Base-by-base conservation (phyloP, 2,113 vertebrate species). In the Eulemur rufifrons region DNA sequence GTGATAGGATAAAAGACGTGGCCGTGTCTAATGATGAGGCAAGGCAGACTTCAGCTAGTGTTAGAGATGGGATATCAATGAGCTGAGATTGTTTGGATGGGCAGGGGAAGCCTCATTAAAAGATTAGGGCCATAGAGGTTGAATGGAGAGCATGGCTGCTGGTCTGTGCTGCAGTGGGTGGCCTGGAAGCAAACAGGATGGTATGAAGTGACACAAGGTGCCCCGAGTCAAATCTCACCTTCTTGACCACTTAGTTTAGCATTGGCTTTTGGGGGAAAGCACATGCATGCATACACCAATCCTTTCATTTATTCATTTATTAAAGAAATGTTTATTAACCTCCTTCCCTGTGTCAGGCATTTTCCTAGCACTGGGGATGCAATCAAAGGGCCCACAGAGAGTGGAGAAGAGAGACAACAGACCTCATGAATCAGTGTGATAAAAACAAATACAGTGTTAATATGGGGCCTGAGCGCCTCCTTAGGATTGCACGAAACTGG, bases 341-440 rank as follows among this genome's bases (percentile, higher is more conserved):
- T 88, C 27, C 45, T 82, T 42, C 8, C 25, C 18, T 14, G 6
- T 64, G 68, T 54, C 11, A 52, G 80, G 32, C 20, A 68, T 77
- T 82, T 94, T 42, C 20, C 21, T 76, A 92, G 50, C 2, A 14
- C 34, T 66, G 42, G 12, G 18, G 42, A 92, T 85, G 8, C 29
- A 66, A 64, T 18, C 37, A 82, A 91, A 83, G 50, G 39, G 29
- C 37, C 32, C 56, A n/a, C 0, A 32, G 66, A 80, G 50, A 45
- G 37, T 64, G 15, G 14, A 93, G 34, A 94, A 85, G 80, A 76
- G 52, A 81, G 9, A 54, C 42, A 45, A 18, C n/a, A 88, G 84
- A 59, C 14, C 14, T 63, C 10, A 25, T 29, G 27, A 63, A 25
- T 63, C 27, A 63, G 23, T 10, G 15, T 25, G 18, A 34, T 27